Evolutionary conservation across 2,113 vertebrate genomes (phyloP).

Genomic region (Nibea albiflora): DNA sequence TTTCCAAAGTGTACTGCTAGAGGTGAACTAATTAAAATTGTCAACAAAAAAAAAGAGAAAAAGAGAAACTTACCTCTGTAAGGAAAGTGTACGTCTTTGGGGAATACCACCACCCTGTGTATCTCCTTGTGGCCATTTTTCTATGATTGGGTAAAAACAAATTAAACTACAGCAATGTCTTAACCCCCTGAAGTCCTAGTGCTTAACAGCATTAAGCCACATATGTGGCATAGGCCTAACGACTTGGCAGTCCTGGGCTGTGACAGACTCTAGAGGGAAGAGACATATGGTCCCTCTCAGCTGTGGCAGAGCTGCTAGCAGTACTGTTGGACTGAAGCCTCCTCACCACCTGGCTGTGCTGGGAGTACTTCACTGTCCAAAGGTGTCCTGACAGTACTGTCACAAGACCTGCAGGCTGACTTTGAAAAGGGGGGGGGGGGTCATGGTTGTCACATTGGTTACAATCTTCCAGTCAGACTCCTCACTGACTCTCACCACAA

Average conservation of each 20-base stretch:
- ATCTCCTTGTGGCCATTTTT: slow-evolving; percentile 43
- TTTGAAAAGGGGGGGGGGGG: not conserved
- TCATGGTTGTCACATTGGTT: not conserved
- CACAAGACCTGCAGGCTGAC: slow-evolving; percentile 32
- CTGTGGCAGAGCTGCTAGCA: slow-evolving; percentile 52
- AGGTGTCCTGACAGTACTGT: slow-evolving; percentile 40
- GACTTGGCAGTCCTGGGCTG: slow-evolving; percentile 53
- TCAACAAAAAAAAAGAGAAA: not conserved
- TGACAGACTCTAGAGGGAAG: slow-evolving; percentile 49
- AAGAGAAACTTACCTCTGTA: slow-evolving; percentile 35
- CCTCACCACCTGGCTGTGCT: slow-evolving; percentile 61
- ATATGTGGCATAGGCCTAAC: slow-evolving; percentile 56
- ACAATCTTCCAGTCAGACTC: slow-evolving; percentile 4
- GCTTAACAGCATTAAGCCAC: slow-evolving; percentile 57
- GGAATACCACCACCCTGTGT: slow-evolving; percentile 63
- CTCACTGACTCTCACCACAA: slow-evolving; percentile 8
- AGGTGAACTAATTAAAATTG: slow-evolving; percentile 19
- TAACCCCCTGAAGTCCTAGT: slow-evolving; percentile 31
- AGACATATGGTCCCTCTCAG: slow-evolving; percentile 77
- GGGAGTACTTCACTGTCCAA: slow-evolving; percentile 33
- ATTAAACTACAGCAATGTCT: slow-evolving; percentile 31
- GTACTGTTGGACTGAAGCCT: slow-evolving; percentile 55
- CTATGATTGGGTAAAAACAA: slow-evolving; percentile 4
- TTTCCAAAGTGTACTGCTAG: not conserved
- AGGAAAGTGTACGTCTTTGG: slow-evolving; percentile 56